phyloP scores from a whole-genome alignment of 2,797 vertebrate genomes.

The Malurus splendens region DNA sequence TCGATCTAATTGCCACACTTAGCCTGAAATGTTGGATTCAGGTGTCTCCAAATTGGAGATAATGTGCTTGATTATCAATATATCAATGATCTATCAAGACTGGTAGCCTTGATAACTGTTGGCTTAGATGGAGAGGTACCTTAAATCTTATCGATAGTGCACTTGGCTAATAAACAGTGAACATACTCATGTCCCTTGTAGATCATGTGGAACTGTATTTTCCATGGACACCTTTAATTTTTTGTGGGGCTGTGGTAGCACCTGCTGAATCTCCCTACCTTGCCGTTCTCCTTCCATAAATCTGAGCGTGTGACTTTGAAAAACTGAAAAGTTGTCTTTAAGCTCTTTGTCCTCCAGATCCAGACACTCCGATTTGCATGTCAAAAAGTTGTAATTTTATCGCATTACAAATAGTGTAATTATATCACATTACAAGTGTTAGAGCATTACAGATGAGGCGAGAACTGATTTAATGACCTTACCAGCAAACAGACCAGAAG shows the following conservation, averaged over 20 bases:
- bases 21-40: neutral
- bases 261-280: neutral
- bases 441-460: neutral
- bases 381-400: neutral
- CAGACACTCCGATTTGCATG: neutral
- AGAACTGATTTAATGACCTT: neutral
- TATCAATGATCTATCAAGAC: too few species aligned
- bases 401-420: neutral
- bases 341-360: neutral
- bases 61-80: neutral
- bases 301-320: neutral
- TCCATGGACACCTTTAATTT: neutral
- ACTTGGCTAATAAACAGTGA: neutral
- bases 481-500: neutral
- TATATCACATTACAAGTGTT: neutral
- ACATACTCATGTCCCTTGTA: neutral
- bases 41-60: neutral
- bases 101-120: neutral
- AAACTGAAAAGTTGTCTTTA: neutral
- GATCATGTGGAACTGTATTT: neutral
- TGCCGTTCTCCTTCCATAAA: neutral
- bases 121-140: neutral
- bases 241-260: neutral
- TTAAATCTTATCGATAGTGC: neutral
- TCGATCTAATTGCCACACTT: neutral